Evolutionary conservation across 2,113 vertebrate genomes (phyloP).

Genomic region (Accipiter cooperii): DNA sequence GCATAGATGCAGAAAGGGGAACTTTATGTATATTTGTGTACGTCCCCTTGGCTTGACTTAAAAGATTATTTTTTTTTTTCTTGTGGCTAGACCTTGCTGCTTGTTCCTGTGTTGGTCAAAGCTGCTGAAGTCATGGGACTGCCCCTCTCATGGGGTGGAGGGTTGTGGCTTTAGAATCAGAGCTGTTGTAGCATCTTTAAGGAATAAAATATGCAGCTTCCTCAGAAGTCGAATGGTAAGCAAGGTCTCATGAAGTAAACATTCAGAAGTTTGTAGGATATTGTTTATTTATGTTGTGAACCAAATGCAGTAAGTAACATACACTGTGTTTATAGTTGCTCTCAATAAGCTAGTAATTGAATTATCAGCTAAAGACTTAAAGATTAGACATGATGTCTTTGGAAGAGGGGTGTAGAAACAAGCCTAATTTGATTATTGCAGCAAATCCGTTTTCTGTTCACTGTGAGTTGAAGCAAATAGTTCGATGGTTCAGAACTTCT

Average conservation of each 20-base stretch:
- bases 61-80: not conserved
- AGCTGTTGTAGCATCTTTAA: not conserved
- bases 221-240: not conserved
- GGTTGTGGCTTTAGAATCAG: not conserved
- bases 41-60: not conserved
- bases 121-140: not conserved
- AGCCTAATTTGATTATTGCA: not conserved
- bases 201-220: not conserved
- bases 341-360: not conserved
- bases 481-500: not conserved
- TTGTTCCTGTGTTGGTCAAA: not conserved
- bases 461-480: not conserved
- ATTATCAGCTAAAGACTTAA: not conserved
- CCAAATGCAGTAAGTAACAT: not conserved
- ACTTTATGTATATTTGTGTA: not conserved
- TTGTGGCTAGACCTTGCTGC: not conserved
- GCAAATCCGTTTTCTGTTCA: not conserved
- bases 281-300: not conserved
- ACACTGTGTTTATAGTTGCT: not conserved
- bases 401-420: not conserved
- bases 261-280: not conserved
- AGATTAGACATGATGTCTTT: not conserved
- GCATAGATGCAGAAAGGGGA: not conserved
- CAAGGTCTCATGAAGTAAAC: not conserved
- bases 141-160: not conserved